Base-by-base conservation (phyloP, 2,888 invertebrate genomes). In the Acleris cristana region DNA sequence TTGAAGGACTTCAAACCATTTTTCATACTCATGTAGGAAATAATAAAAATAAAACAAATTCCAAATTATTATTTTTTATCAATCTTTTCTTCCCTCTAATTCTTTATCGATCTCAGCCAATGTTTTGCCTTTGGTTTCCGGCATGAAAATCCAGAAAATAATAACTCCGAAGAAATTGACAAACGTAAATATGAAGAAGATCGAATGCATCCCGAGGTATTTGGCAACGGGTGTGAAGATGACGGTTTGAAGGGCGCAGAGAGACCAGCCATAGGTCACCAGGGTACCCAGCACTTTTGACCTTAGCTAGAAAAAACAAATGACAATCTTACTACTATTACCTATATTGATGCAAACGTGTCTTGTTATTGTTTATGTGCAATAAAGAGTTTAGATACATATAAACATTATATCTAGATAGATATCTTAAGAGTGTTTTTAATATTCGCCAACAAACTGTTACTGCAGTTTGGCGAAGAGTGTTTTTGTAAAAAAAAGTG, bases 81-180 rank as follows among this genome's bases (percentile, higher is more conserved):
- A 63, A 34, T 49, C n/a, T 26, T 14, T 58, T 7, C 7, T 44
- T 2, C 67, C 58, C 26, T 34, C 62, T 3, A 67, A 45, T 49
- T 63, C 62, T 34, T 67, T 63, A 4, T 53, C 40, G 6, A 67
- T 57, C 57, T 67, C 34, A 7, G 30, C 49, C 4, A 40, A 16
- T 21, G 62, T 63, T 40, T 67, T 67, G n/a, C 67, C 67, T 44
- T 67, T 67, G 4, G 67, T 67, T 30, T 67, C 67, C 6, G 67
- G 67, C 58, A 67, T 52, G 7, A 16, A 44, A 6, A 63, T 54
- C 23, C 30, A 58, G 14, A 62, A 63, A 26, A 58, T n/a, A 4
- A 45, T 48, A 8, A 54, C 48, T 16, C 67, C 67, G 16, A 58
- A 52, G 7, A 40, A 30, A 8, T 67, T 63, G 4, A 67, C 23